Conservation (phyloP, 2,797 vertebrate genomes). For the Ibycter americanus region DNA sequence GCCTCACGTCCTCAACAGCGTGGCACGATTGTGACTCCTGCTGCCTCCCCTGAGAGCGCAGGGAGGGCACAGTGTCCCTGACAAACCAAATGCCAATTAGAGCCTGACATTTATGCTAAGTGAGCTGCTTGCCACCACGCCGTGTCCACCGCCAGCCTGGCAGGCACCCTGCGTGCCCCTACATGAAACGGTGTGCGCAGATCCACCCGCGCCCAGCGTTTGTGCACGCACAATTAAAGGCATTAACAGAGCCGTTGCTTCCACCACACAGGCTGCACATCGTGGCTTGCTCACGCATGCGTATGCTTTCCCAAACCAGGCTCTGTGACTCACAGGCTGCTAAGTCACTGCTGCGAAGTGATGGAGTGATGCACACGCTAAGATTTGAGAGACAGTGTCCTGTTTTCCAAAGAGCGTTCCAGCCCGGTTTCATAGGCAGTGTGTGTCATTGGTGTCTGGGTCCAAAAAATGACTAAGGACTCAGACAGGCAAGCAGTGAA, state of each 20-base stretch:
- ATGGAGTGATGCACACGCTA: rapidly evolving
- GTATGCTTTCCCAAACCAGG: rapidly evolving
- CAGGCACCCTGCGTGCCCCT: neutral
- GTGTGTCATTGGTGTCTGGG: neutral
- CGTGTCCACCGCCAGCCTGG: neutral
- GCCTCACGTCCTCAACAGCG: neutral
- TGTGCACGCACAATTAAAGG: neutral
- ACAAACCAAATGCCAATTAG: slow-evolving; percentile 5
- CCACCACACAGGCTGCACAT: rapidly evolving
- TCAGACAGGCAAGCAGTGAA: neutral
- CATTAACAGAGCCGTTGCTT: neutral
- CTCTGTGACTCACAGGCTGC: neutral
- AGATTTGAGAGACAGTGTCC: neutral
- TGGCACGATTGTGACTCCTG: neutral
- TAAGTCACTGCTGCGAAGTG: neutral
- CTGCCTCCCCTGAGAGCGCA: neutral
- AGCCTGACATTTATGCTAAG: neutral
- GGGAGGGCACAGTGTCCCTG: neutral
- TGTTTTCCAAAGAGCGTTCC: neutral
- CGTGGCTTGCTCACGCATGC: rapidly evolving
- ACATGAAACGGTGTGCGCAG: neutral
- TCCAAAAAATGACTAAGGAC: neutral
- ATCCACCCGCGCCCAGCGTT: rapidly evolving
- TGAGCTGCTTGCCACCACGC: neutral
- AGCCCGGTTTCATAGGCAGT: neutral